These are phyloP conservation scores for Oncorhynchus clarkii DNA, from an alignment of 2,113 vertebrate genomes.

Conservation along the genomic window DNA sequence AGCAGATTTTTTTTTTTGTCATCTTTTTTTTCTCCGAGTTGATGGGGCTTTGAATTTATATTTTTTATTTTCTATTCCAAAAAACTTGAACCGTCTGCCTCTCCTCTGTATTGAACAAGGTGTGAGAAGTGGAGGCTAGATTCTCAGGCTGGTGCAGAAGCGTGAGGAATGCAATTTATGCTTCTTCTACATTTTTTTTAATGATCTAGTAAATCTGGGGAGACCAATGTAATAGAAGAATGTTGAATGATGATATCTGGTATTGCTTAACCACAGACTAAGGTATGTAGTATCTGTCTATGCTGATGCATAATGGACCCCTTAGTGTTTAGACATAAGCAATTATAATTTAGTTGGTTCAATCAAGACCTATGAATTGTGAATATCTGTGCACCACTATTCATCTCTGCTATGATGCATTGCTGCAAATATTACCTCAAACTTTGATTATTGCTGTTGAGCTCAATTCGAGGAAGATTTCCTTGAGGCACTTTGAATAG, in stretches of 20 bases:
- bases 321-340: background rate
- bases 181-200: background rate
- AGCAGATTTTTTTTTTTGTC: background rate
- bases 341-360: background rate
- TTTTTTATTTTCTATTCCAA: conserved; percentile 24
- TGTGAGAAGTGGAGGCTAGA: conserved; percentile 18
- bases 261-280: background rate
- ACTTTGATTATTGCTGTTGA: background rate
- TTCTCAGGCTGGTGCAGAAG: conserved; percentile 54
- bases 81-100: conserved; percentile 57
- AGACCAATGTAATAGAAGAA: background rate
- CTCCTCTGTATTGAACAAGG: conserved; percentile 18
- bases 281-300: background rate
- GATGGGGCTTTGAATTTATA: conserved; percentile 15
- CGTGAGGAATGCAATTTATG: conserved; percentile 6
- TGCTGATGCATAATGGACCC: background rate
- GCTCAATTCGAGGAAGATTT: too few relatives aligned
- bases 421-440: background rate
- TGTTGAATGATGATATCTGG: conserved; percentile 6
- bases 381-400: background rate
- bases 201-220: background rate
- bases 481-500: too few relatives aligned
- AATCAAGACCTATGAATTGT: background rate
- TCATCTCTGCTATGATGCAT: background rate
- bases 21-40: background rate